Evolutionary conservation across 2,797 vertebrate genomes (phyloP), one percentile per base, ranked within the genome.

Genomic region (Pseudochirops corinnae): DNA sequence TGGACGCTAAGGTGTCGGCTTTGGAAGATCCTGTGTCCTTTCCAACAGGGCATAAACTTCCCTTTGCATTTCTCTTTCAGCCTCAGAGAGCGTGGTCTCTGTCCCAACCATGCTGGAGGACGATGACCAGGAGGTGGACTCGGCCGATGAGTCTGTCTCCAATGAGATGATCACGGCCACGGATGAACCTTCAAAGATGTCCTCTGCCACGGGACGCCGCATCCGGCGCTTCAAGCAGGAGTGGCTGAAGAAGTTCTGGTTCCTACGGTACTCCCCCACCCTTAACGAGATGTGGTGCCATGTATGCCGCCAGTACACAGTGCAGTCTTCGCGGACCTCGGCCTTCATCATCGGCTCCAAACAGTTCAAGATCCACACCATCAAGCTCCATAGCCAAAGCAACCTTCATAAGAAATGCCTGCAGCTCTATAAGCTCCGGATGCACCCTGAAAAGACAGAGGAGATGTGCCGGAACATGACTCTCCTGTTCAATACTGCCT

Each of bases 261-360:
- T 99, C 98, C 99, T 99, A 82, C 99, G 99, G 82, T 99, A 99
- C 98, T 99, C 99, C 0, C 99, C 99, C 0, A 99, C 99, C 0
- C 96, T 99, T 92, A 99, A 99, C 2, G 99, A 99, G 98, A 99
- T 99, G 99, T 99, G 99, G 99, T 99, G 99, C 98, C 99, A 99
- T 0, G 99, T 99, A n/a, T 99, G 99, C 98, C 99, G 99, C 92
- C 99, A 99, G 98, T 99, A 99, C 98, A 99, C 99, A 0, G 99
- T 99, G 97, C 99, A 99, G 98, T 99, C 99, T 0, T 99, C 99
- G 0, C 99, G 99, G 97, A 99, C 99, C 18, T 99, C 99, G 0
- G 99, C 99, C 97, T 99, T 99, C 96, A 99, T 99, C 97, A 99
- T 99, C 4, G 99, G 99, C 97, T 99, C 99, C 94, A 99, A 99